Evolutionary conservation across 1,140 invertebrate species (phyloP), one percentile per base, ranked within the genome.

Genomic region (Megalopta genalis): DNA sequence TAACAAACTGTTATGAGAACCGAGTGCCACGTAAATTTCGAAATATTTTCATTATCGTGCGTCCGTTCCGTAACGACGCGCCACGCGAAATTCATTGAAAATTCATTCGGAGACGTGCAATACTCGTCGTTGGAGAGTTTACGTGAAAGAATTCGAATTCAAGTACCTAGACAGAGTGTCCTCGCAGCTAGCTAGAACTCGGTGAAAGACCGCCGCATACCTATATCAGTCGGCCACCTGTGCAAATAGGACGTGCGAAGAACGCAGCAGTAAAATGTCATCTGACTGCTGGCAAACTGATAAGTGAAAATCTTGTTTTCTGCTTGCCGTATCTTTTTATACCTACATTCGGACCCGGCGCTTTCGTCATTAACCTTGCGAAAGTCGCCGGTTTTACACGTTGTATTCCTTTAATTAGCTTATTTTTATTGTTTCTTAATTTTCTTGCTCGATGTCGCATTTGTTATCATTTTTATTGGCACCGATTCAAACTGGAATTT

Each of bases 221-320:
- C 67, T 25, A 27, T 46, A 70, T 21, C 62, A 63, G 27, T 63
- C 57, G 68, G 70, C 76, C 82, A 85, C 77, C 83, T 85, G 82
- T 76, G 82, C 49, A 85, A 85, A 85, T 80, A 85, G 9, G 49
- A 54, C 49, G 71, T 68, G 69, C 25, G 65, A 80, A 83, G 54
- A 62, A 74, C 21, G 66, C 72, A 25, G n/a, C 14, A 46, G 42
- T 27, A 21, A 73, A 84, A 64, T 80, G 82, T 54, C 66, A 52
- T 75, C 42, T 2, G 74, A 67, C 67, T 59, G 77, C 49, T 37
- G 69, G 49, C 63, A 72, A 14, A 27, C 32, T 68, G 65, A 69
- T 80, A 74, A 75, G 62, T 84, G 83, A 84, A 67, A 69, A 76
- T 76, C 67, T 67, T 74, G n/a, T 66, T 84, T 72, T 70, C 54